These are phyloP conservation scores for Drosophila guanche DNA, from an alignment of 1,140 invertebrate species.

Conservation along the genomic window DNA sequence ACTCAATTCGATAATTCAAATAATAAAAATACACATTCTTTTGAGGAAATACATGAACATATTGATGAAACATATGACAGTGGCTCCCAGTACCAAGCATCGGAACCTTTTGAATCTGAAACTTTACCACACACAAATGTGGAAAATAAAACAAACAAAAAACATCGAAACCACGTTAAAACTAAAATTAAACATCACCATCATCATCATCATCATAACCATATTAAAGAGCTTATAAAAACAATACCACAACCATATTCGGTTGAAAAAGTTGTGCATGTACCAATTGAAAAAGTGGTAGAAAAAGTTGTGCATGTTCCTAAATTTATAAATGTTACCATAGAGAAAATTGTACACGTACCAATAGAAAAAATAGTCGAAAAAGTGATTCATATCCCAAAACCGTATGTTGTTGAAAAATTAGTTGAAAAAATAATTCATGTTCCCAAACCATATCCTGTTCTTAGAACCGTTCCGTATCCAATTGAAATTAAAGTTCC, in stretches of 20 bases:
- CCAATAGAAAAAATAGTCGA: constrained; percentile 84
- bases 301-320: constrained; percentile 74
- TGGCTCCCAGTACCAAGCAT: constrained; percentile 36
- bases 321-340: constrained; percentile 67
- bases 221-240: constrained; percentile 86
- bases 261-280: constrained; percentile 84
- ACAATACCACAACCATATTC: constrained; percentile 84
- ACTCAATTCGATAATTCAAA: constrained; percentile 22
- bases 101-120: constrained; percentile 41
- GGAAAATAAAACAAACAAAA: constrained; percentile 10
- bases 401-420: constrained; percentile 80
- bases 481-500: constrained; percentile 84
- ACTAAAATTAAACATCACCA: constrained; percentile 86
- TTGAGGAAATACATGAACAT: constrained; percentile 62
- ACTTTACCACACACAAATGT: constrained; percentile 10
- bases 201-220: constrained; percentile 86
- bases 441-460: constrained; percentile 83
- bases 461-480: constrained; percentile 84
- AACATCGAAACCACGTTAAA: constrained; percentile 41
- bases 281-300: constrained; percentile 81
- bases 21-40: constrained; percentile 42
- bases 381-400: constrained; percentile 78
- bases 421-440: constrained; percentile 80
- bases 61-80: constrained; percentile 40
- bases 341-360: constrained; percentile 86